Evolutionary conservation across 2,888 invertebrate genomes (phyloP).

Genomic region (Dicyrtoma fusca): DNA sequence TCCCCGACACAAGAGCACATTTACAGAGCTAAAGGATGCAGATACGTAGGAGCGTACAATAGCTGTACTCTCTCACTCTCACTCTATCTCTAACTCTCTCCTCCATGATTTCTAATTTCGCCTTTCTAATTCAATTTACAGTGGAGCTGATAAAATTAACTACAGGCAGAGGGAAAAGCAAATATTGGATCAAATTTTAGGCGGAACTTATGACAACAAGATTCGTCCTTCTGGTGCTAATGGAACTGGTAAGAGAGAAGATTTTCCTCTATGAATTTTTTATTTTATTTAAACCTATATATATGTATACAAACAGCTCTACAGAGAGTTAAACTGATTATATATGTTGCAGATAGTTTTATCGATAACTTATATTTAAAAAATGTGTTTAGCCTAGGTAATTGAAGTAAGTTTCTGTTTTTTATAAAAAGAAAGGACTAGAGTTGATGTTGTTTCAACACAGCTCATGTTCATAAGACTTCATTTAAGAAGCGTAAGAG

Average conservation of each 20-base stretch:
- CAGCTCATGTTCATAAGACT: not conserved
- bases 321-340: conserved; percentile 15
- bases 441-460: too few species aligned
- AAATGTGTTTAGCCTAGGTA: too few species aligned
- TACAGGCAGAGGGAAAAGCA: conserved; percentile 93
- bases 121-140: conserved; percentile 35
- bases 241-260: conserved; percentile 79
- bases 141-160: conserved; percentile 72
- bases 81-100: not conserved
- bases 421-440: too few species aligned
- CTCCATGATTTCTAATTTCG: not conserved
- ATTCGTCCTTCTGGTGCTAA: conserved; percentile 92
- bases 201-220: conserved; percentile 87
- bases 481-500: not conserved
- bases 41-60: too few species aligned
- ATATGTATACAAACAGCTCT: too few species aligned
- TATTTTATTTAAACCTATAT: too few species aligned
- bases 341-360: too few species aligned
- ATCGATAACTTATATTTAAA: too few species aligned
- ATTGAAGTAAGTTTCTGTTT: too few species aligned
- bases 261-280: not conserved
- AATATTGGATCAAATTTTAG: conserved; percentile 89
- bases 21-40: too few species aligned
- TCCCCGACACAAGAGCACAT: too few species aligned
- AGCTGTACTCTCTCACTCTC: not conserved